These are phyloP conservation scores for Hypotaenidia okinawae DNA, from an alignment of 2,797 vertebrate genomes.

Conservation along the genomic window DNA sequence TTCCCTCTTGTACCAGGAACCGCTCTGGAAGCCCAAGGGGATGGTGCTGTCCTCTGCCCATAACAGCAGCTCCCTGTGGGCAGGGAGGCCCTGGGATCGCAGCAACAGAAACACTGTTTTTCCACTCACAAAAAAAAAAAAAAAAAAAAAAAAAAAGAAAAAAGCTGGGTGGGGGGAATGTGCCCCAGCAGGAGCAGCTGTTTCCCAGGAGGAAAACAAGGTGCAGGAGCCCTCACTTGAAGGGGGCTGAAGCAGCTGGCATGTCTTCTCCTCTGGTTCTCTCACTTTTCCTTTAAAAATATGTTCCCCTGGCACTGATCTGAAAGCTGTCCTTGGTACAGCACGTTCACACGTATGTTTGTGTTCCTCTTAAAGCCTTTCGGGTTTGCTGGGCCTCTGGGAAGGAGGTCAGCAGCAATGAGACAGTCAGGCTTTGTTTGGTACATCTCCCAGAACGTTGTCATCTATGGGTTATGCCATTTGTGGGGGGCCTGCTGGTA, in stretches of 20 bases:
- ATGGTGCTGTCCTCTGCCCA: not conserved
- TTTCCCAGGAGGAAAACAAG: not conserved
- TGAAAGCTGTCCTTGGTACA: not conserved
- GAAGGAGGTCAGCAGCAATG: not conserved
- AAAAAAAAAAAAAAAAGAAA: not conserved
- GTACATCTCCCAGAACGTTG: not conserved
- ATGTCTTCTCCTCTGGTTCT: not conserved
- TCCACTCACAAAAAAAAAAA: not conserved
- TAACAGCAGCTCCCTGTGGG: rapidly evolving
- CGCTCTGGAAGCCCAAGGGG: not conserved
- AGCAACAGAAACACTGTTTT: not conserved
- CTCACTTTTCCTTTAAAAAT: not conserved
- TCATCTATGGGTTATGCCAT: not conserved
- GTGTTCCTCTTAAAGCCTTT: not conserved
- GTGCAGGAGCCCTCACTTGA: not conserved
- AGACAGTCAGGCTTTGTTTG: not conserved
- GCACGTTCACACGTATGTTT: rapidly evolving
- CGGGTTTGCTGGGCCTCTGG: not conserved
- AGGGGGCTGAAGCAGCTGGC: not conserved
- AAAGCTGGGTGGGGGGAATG: not conserved
- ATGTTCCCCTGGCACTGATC: not conserved
- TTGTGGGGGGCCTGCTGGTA: not conserved
- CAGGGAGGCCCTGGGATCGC: not conserved
- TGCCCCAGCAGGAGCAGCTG: rapidly evolving
- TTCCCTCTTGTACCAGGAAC: not conserved